Evolutionary conservation across 2,888 invertebrate genomes (phyloP), one percentile per base, ranked within the genome.

Genomic region (Thalpophila matura): DNA sequence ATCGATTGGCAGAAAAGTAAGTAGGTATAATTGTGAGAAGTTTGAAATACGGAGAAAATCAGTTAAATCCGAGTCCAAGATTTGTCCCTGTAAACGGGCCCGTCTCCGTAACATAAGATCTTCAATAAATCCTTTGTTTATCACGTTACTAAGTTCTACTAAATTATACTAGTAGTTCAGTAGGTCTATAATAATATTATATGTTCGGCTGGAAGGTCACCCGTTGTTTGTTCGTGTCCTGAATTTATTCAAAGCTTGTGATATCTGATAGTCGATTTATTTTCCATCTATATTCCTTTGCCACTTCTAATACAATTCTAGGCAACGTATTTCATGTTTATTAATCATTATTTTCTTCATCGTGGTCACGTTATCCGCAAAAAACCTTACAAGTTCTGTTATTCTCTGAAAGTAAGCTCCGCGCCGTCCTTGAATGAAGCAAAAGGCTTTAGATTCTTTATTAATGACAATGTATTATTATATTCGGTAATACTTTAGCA

Each of bases 301-400:
- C 42, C 18, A 38, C 16, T 18, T 43, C 16, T 16, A 6, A 7
- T 29, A 31, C 27, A 40, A 49, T 38, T 29, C 5, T 35, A 10
- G 4, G 16, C 26, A 26, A 9, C 14, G 9, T 45, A 14, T 27
- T 38, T 33, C 67, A 65, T 49, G 57, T 45, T 57, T 67, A 65
- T 57, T 65, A 14, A 63, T 29, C 14, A 22, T 14, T 3, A 18
- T 24, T 26, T 43, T 29, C 14, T 31, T 14, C 33, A n/a, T 33
- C 33, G 4, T 18, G 20, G 9, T 29, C 12, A 43, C 10, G 20
- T 38, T 3, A 22, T 4, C n/a, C n/a, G n/a, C 10, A 31, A 14
- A 31, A 4, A 22, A 14, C 12, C 4, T 24, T 14, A 16, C 22
- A 12, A 18, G 7, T n/a, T 10, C 10, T 10, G 2, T 14, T 12